phyloP scores from a whole-genome alignment of 2,113 vertebrate species.

The Ardeotis arabs region DNA sequence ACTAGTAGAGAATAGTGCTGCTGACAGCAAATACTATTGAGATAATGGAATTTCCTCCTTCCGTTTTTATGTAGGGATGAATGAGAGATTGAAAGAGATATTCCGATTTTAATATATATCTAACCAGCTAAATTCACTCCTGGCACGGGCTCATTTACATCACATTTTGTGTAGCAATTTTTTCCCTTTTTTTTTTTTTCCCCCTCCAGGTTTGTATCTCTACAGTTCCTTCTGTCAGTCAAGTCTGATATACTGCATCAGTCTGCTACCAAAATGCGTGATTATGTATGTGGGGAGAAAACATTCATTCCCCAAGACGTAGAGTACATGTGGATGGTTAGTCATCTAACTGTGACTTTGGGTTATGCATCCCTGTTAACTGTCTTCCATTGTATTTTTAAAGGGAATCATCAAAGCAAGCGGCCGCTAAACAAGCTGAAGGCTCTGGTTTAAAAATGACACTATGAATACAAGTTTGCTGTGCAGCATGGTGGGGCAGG shows the following conservation, averaged over 20 bases:
- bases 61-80: not conserved
- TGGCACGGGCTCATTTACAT: not conserved
- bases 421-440: not conserved
- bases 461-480: not conserved
- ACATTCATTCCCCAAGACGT: not conserved
- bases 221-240: not conserved
- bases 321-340: not conserved
- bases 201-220: not conserved
- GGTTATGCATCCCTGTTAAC: not conserved
- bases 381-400: not conserved
- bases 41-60: slow-evolving; percentile 31
- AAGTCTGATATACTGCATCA: not conserved
- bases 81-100: slow-evolving; percentile 25
- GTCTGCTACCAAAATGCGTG: not conserved
- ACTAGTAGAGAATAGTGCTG: not conserved
- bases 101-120: slow-evolving; percentile 21
- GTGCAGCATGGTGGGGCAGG: too few relatives aligned
- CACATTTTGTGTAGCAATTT: not conserved
- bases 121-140: not conserved
- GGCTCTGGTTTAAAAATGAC: not conserved
- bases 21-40: slow-evolving; percentile 8
- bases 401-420: not conserved
- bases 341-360: not conserved
- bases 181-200: not conserved
- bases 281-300: not conserved